Percentiles rank a stretch among this genome's conserved stretches.
phyloP scores from a whole-genome alignment of 2,797 vertebrate genomes.

The Lacerta viridis region DNA sequence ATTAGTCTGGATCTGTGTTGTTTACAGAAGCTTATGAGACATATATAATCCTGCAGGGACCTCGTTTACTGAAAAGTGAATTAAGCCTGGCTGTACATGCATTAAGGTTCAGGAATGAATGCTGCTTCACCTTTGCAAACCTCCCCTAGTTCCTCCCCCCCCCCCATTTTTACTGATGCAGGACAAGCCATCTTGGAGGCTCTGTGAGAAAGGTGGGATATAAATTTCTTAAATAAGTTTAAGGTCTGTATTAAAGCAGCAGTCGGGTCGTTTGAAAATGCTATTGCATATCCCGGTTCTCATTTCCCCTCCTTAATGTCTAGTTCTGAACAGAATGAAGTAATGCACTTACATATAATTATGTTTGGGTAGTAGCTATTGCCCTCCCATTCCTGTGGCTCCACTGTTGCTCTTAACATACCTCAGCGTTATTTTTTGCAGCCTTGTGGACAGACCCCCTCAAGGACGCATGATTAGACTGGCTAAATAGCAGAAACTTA shows the following conservation, averaged over 20 bases:
- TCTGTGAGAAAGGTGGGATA: neutral
- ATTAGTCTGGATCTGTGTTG: slow-evolving; percentile 19
- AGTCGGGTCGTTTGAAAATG: neutral
- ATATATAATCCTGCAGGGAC: neutral
- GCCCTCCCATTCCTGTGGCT: neutral
- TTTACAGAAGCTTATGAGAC: neutral
- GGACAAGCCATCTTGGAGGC: neutral
- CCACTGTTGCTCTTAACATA: neutral
- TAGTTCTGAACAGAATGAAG: neutral
- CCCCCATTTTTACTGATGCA: neutral
- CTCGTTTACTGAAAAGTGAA: slow-evolving; percentile 27
- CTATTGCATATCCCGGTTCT: neutral
- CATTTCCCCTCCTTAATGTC: neutral
- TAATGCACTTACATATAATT: neutral
- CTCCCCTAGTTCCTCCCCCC: neutral
- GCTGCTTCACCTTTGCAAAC: slow-evolving; percentile 7
- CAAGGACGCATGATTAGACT: neutral
- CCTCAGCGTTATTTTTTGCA: neutral
- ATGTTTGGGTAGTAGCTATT: neutral
- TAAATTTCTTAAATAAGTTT: neutral
- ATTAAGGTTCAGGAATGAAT: slow-evolving; percentile 24
- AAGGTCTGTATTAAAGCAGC: slow-evolving; percentile 15
- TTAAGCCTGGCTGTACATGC: slow-evolving; percentile 1
- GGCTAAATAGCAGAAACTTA: neutral
- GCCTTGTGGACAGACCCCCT: neutral